Evolutionary conservation across 1,140 invertebrate species (phyloP), one percentile per base, ranked within the genome.

Genomic region (Drosophila lacteicornis): DNA sequence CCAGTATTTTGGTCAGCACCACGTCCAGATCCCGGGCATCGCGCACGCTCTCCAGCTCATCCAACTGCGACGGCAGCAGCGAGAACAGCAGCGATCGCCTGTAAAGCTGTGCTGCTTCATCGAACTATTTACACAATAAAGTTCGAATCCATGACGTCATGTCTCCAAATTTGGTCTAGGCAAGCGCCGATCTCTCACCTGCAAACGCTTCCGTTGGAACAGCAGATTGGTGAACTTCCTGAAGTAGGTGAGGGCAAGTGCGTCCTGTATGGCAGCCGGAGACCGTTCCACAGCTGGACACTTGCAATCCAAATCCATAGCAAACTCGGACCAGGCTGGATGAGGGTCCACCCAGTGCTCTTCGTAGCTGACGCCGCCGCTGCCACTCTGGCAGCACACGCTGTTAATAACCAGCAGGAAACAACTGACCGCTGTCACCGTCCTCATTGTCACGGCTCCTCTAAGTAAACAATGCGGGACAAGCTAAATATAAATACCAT

Each of bases 11-110:
- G 0, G 43, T 74, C 17, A 92, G 68, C 38, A 92, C 22, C 13
- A 77, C 59, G 56, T 92, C 91, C 22, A 92, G 47, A 74, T 92
- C 91, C 19, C 91, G 78, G 27, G 74, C 73, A 77, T 92, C 87
- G 19, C 65, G 11, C n/a, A 78, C 47, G 3, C 22, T 19, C 38
- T 91, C 73, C 27, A 92, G 62, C 17, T 83, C 61, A 6, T 81
- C 78, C 7, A 92, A 3, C 46, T 92, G 69, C 7, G 67, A 68
- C 19, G 82, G 70, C 50, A 70, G 40, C 55, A 86, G 45, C 36
- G 77, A 73, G 49, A 92, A 91, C 9, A 81, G 11, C 25, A 92
- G 7, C 27, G 84, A 71, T 36, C 87, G 75, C 36, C 75, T 85
- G 30, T 79, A 86, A 42, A 71, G 33, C 13, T 46, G 33, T 2